A percentile compares a stretch with the other conserved stretches of the same genome.
Evolutionary conservation across 2,888 invertebrate genomes (phyloP).

Genomic region (Anticlea derivata): DNA sequence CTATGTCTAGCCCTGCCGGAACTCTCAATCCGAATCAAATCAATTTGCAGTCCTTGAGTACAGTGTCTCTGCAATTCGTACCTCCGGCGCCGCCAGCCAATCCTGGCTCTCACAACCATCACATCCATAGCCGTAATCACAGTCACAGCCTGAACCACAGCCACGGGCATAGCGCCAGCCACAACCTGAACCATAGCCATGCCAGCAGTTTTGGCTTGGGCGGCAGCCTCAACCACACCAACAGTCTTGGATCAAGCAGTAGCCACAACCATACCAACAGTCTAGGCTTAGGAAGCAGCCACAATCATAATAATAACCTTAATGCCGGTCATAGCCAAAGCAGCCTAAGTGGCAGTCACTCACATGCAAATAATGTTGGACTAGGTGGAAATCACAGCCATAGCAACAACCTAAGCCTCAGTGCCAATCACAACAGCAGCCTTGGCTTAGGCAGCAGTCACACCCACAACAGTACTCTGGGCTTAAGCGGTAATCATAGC

Average conservation of each 20-base stretch:
- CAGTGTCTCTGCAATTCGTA: conserved; percentile 61
- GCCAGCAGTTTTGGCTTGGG: conserved; percentile 2
- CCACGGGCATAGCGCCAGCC: conserved; percentile 22
- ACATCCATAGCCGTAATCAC: conserved; percentile 28
- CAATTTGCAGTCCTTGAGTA: conserved; percentile 62
- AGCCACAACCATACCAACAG: conserved; percentile 15
- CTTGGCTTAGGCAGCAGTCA: conserved; percentile 6
- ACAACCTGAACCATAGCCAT: conserved; percentile 10
- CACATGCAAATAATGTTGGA: conserved; percentile 4
- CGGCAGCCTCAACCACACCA: conserved; percentile 10
- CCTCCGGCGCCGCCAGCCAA: conserved; percentile 41
- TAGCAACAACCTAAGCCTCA: not conserved
- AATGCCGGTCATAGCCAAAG: conserved; percentile 9
- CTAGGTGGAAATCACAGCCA: conserved; percentile 12
- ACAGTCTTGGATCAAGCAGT: conserved; percentile 4
- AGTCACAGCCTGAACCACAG: conserved; percentile 23
- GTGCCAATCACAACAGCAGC: conserved; percentile 6
- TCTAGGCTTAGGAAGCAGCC: conserved; percentile 27
- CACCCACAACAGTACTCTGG: conserved; percentile 7
- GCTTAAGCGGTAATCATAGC: conserved; percentile 7
- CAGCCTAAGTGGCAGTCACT: conserved; percentile 10
- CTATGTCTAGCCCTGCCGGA: conserved; percentile 59
- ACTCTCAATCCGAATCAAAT: conserved; percentile 59
- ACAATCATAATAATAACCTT: conserved; percentile 16
- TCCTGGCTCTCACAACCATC: conserved; percentile 25